phyloP scores from a whole-genome alignment of 1,140 invertebrate genomes.

The Temnothorax curvispinosus region DNA sequence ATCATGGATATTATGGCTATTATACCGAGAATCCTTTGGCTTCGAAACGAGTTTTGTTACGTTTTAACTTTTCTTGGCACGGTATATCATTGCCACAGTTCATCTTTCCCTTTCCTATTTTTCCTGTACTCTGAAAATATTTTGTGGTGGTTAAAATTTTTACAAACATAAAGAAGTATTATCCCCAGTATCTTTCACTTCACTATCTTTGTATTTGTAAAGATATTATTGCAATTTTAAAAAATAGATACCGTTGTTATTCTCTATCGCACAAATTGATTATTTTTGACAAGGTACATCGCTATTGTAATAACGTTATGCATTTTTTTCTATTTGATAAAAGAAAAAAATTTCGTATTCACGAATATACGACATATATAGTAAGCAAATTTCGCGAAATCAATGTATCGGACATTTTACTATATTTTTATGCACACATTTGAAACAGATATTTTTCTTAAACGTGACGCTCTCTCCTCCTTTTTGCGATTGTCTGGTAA shows the following conservation, averaged over 20 bases:
- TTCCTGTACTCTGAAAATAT: neutral
- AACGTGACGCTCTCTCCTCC: neutral
- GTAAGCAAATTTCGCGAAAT: neutral
- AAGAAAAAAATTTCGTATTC: neutral
- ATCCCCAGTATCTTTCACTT: neutral
- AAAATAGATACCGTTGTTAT: neutral
- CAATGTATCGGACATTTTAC: neutral
- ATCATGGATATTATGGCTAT: constrained; percentile 38
- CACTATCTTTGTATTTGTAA: neutral
- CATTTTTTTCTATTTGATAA: neutral
- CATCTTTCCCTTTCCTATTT: neutral
- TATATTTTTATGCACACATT: neutral
- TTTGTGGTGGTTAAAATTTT: neutral
- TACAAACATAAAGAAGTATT: neutral
- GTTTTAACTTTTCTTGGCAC: neutral
- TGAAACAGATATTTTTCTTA: neutral
- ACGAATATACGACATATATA: neutral
- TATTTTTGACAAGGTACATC: neutral
- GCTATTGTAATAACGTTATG: neutral
- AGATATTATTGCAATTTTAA: neutral
- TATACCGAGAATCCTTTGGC: constrained; percentile 22
- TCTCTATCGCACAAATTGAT: neutral
- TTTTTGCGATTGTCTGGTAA: constrained; percentile 30
- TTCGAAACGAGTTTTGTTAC: constrained; percentile 31
- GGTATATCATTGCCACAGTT: neutral